Evolutionary conservation across 2,797 vertebrate species (phyloP).

Genomic region (Cygnus olor): DNA sequence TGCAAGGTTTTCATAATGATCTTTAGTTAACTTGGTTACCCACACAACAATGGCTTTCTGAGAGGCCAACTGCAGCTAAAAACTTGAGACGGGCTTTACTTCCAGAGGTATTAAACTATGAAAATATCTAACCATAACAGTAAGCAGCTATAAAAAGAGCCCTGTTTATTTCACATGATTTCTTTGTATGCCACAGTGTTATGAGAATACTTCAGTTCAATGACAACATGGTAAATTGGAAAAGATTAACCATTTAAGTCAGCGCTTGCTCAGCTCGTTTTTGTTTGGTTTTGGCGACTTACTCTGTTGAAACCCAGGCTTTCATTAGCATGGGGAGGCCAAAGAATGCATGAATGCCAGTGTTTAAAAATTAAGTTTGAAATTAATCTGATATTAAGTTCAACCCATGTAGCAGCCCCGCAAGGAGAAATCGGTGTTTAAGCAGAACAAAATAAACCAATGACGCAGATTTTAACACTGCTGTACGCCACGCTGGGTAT

Average conservation of each 20-base stretch:
- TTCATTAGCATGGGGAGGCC: neutral
- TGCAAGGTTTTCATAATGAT: constrained; percentile 71
- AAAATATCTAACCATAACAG: constrained; percentile 68
- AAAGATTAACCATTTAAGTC: constrained; percentile 42
- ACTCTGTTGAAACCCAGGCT: neutral
- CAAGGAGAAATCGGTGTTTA: neutral
- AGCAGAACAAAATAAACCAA: neutral
- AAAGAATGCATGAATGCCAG: rapidly evolving
- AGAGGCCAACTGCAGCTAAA: constrained; percentile 64
- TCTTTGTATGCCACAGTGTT: constrained; percentile 38
- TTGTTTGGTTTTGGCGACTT: neutral
- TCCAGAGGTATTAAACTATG: constrained; percentile 70
- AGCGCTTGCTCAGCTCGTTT: neutral
- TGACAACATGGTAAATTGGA: constrained; percentile 46
- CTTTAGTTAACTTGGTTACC: constrained; percentile 67
- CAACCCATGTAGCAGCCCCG: neutral
- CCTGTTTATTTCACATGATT: constrained; percentile 69
- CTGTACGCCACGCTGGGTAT: rapidly evolving
- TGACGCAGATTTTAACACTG: neutral
- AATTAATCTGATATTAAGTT: neutral
- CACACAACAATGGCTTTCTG: constrained; percentile 63
- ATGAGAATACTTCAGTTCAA: constrained; percentile 52
- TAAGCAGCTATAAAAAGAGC: constrained; percentile 71
- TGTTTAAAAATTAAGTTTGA: neutral
- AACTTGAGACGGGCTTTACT: constrained; percentile 56